Conservation (phyloP, 2,113 vertebrate genomes). For the Carassius auratus region DNA sequence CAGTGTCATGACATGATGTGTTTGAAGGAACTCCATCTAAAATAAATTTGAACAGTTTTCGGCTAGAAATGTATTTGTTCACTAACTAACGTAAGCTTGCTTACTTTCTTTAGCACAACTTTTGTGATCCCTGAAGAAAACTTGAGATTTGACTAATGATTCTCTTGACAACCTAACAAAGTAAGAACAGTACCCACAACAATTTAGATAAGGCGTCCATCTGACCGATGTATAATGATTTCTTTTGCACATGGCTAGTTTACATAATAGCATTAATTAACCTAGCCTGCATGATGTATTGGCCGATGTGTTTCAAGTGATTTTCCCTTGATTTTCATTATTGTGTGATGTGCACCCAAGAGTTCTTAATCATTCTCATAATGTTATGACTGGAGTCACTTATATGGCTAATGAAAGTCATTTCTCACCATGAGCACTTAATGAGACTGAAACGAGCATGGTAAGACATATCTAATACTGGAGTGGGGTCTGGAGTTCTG, state of each 20-base stretch:
- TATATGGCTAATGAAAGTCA: constrained; percentile 59
- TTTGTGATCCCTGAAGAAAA: constrained; percentile 33
- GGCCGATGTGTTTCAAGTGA: constrained; percentile 62
- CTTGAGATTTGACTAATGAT: constrained; percentile 50
- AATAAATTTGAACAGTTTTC: constrained; percentile 1
- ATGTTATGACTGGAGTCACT: constrained; percentile 67
- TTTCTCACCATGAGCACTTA: constrained; percentile 62
- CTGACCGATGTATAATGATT: constrained; percentile 58
- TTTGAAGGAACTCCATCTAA: background rate
- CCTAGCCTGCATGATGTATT: constrained; percentile 65
- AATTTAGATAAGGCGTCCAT: constrained; percentile 59
- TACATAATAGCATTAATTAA: constrained; percentile 71
- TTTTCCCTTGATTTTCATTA: constrained; percentile 62
- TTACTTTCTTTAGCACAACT: constrained; percentile 38
- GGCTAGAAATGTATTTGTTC: background rate
- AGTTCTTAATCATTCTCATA: constrained; percentile 70
- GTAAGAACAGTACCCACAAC: constrained; percentile 49
- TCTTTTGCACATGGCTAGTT: constrained; percentile 66
- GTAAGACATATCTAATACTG: constrained; percentile 45
- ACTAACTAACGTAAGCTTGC: background rate
- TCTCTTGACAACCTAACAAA: constrained; percentile 56
- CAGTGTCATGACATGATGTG: background rate
- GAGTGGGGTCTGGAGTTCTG: constrained; percentile 31
- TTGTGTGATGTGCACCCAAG: constrained; percentile 60
- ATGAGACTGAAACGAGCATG: constrained; percentile 57